A percentile compares a stretch with the other conserved stretches of the same genome.
phyloP scores from a whole-genome alignment of 2,888 invertebrate species.

The Crossocerus cetratus region DNA sequence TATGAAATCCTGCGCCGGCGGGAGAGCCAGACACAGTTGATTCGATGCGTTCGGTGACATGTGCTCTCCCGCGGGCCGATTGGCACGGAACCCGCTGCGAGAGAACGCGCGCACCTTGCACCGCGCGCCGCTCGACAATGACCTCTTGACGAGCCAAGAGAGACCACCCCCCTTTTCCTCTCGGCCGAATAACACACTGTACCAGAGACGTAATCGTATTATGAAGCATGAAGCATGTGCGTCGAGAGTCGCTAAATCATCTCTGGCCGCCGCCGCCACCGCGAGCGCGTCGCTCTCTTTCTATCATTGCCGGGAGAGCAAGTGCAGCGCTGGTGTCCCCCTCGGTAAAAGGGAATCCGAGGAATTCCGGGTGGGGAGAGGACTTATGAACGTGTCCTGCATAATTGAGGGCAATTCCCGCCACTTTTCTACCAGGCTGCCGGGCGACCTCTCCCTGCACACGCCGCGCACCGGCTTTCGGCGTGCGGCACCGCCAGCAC shows the following conservation, averaged over 20 bases:
- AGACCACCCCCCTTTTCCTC: background rate
- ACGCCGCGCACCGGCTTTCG: too few species aligned
- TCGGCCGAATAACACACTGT: background rate
- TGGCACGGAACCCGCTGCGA: background rate
- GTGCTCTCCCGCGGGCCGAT: background rate
- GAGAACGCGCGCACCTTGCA: background rate
- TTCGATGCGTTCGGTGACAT: background rate
- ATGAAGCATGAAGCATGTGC: background rate
- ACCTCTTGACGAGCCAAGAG: background rate
- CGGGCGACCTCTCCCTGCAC: background rate
- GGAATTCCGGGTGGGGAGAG: conserved; percentile 26
- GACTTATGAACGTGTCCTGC: conserved; percentile 11
- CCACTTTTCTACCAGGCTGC: background rate
- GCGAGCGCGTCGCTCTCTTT: background rate
- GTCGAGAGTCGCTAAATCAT: background rate
- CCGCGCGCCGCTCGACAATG: too few species aligned
- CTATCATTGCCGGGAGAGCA: background rate
- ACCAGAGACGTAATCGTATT: background rate
- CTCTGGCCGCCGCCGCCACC: too few species aligned
- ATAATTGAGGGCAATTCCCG: conserved; percentile 30
- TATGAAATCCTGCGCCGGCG: conserved; percentile 11
- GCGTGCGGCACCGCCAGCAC: too few species aligned
- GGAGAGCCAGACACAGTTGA: background rate
- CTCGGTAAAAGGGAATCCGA: conserved; percentile 16
- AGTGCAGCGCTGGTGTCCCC: background rate